Evolutionary conservation across 2,797 vertebrate species (phyloP), one percentile per base, ranked within the genome.

Genomic region (Loris lydekkerianus): DNA sequence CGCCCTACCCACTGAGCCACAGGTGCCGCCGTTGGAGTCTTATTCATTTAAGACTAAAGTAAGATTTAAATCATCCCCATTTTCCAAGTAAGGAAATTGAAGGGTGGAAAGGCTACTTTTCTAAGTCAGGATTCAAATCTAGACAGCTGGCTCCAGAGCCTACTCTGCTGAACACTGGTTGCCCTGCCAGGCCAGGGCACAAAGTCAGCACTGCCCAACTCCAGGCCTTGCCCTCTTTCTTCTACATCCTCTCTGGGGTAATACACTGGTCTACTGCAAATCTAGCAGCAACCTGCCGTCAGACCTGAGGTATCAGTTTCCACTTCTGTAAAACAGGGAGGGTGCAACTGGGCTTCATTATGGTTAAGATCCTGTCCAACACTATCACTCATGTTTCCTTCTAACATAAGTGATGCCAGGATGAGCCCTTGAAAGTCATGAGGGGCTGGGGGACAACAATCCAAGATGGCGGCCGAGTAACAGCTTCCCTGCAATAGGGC

Each of bases 11-110:
- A 40, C 40, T 40, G 40, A 40, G 40, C 40, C 40, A 40, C 40
- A 40, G 40, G 40, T 40, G 40, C 40, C 40, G 5, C 40, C 40
- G 3, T 40, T 40, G 5, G 40, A 40, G 40, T 40, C 40, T 40
- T 40, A 40, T 40, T 90, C 82, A 46, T 80, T 94, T 95, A 83
- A 88, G 75, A 92, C 25, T 25, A 31, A 91, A 69, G 73, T 65
- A 86, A 80, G 56, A 92, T 27, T 25, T 27, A 91, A 61, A 85
- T 88, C 65, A 78, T 21, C 10, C 15, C 34, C 31, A 21, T 86
- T 86, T 80, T 80, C 46, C 65, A 67, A 40, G 56, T 11, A 31
- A 89, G 53, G 31, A 93, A 67, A 73, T 20, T 1, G 10, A 37
- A 91, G 61, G 20, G 58, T 58, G 65, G 23, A 75, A 87, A 92